Conservation (phyloP, 2,888 invertebrate species). For the Spisula solida region DNA sequence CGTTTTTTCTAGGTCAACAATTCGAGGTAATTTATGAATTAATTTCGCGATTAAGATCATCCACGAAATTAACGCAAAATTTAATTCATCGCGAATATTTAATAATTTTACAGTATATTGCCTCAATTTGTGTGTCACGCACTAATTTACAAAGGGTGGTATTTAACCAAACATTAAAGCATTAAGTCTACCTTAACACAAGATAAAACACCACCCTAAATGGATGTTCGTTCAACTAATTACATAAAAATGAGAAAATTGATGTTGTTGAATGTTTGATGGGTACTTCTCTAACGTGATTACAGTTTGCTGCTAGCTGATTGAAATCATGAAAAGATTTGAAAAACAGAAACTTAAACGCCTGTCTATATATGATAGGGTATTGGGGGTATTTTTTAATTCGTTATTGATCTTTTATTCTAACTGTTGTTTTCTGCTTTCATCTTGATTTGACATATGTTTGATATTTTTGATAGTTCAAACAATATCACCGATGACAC, state of each 20-base stretch:
- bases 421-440: background rate
- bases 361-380: background rate
- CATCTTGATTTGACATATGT: background rate
- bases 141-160: conserved; percentile 21
- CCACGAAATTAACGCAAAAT: too few relatives aligned
- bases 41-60: too few relatives aligned
- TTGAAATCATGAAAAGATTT: background rate
- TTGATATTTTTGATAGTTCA: background rate
- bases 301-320: background rate
- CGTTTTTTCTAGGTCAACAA: too few relatives aligned
- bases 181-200: background rate
- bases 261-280: background rate
- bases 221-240: background rate
- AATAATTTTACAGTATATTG: background rate
- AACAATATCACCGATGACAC: background rate
- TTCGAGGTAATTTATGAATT: too few relatives aligned
- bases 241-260: background rate
- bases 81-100: too few relatives aligned
- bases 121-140: conserved; percentile 11
- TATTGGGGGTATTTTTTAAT: background rate
- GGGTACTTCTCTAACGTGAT: background rate
- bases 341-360: background rate
- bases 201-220: background rate
- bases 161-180: conserved; percentile 18
- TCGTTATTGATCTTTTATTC: background rate